phyloP scores from a whole-genome alignment of 2,888 invertebrate genomes.

The Heliconius sara region DNA sequence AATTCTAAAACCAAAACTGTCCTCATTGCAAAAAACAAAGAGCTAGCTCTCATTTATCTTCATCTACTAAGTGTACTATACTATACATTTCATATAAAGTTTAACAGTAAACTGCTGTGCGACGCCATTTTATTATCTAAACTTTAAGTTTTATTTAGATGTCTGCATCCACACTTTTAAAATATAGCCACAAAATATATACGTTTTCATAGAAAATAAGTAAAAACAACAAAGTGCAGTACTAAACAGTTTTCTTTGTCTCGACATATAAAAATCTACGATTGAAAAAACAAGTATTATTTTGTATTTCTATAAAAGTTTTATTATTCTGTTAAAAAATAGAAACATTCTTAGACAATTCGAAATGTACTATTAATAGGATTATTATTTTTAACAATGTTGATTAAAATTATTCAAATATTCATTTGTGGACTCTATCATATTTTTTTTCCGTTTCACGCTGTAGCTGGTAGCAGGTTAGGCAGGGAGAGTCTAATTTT shows the following conservation, averaged over 20 bases:
- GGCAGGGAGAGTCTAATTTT: neutral
- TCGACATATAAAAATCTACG: constrained; percentile 18
- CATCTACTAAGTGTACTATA: neutral
- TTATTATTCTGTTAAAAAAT: constrained; percentile 4
- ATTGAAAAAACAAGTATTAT: constrained; percentile 3
- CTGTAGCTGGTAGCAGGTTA: too few relatives aligned
- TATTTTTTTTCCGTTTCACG: too few relatives aligned
- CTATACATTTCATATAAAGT: constrained; percentile 11
- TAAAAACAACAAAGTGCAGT: constrained; percentile 28
- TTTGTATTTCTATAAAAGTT: constrained; percentile 1
- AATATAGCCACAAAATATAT: neutral
- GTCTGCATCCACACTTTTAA: constrained; percentile 23
- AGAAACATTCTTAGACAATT: neutral
- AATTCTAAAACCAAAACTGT: neutral
- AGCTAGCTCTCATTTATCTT: neutral
- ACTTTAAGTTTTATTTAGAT: constrained; percentile 5
- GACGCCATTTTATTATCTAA: neutral
- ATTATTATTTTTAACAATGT: neutral
- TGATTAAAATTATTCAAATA: neutral
- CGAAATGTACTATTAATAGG: neutral
- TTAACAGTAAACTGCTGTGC: neutral
- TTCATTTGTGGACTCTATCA: too few relatives aligned
- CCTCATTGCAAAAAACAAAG: neutral
- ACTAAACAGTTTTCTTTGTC: constrained; percentile 23
- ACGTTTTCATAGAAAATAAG: constrained; percentile 1